Conservation (phyloP, 2,888 invertebrate genomes). For the Philereme vetulata region DNA sequence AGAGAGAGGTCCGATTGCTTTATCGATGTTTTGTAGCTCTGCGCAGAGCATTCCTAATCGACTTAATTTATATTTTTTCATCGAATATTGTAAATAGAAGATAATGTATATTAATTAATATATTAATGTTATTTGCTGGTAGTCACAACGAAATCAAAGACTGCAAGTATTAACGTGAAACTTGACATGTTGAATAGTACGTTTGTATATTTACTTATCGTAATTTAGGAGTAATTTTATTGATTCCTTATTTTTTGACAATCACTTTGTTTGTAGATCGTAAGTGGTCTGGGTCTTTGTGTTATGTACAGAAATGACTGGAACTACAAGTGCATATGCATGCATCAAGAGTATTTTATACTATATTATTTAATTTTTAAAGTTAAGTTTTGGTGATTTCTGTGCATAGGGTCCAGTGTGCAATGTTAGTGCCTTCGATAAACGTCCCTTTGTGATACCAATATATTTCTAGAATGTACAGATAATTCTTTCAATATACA, state of each 20-base stretch:
- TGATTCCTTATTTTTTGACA: conserved; percentile 78
- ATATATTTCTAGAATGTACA: conserved; percentile 77
- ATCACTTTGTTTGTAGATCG: conserved; percentile 64
- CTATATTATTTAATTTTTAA: conserved; percentile 21
- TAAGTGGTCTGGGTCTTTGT: conserved; percentile 41
- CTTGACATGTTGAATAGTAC: conserved; percentile 61
- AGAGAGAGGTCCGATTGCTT: conserved; percentile 16
- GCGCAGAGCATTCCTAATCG: conserved; percentile 74
- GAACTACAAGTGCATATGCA: conserved; percentile 8
- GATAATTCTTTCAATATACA: conserved; percentile 80
- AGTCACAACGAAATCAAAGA: conserved; percentile 83
- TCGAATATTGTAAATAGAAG: conserved; percentile 78
- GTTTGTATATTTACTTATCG: conserved; percentile 64
- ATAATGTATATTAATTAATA: conserved; percentile 42
- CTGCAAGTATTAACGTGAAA: conserved; percentile 68
- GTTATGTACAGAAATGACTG: conserved; percentile 31
- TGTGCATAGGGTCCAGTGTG: conserved; percentile 35
- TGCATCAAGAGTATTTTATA: conserved; percentile 13
- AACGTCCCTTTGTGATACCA: conserved; percentile 80
- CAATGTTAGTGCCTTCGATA: conserved; percentile 72
- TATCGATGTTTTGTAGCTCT: conserved; percentile 52
- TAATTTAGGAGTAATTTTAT: conserved; percentile 62
- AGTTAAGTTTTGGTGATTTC: conserved; percentile 28
- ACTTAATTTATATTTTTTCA: conserved; percentile 59
- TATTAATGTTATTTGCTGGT: conserved; percentile 63